Percentiles rank a stretch among this genome's conserved stretches.
phyloP scores from a whole-genome alignment of 2,113 vertebrate genomes.

The Addax nasomaculatus region DNA sequence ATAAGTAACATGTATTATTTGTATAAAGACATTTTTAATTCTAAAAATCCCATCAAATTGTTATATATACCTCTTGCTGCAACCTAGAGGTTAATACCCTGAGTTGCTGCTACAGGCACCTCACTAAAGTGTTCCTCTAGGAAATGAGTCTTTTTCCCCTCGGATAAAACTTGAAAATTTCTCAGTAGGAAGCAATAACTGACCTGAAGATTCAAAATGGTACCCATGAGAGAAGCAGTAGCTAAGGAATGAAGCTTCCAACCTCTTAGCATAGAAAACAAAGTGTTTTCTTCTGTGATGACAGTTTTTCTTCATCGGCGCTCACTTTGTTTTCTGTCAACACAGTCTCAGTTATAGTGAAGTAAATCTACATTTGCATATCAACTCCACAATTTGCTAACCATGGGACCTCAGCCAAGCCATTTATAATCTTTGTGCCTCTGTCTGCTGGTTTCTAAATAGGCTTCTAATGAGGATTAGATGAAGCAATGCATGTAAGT shows the following conservation, averaged over 20 bases:
- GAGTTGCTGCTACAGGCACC: not conserved
- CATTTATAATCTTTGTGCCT: not conserved
- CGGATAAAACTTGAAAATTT: not conserved
- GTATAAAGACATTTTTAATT: not conserved
- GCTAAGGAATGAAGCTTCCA: not conserved
- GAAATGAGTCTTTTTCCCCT: not conserved
- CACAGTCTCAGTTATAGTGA: not conserved
- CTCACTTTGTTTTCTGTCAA: not conserved
- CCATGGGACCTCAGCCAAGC: not conserved
- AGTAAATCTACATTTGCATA: not conserved
- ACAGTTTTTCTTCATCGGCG: not conserved
- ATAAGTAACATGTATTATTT: not conserved
- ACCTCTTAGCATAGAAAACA: not conserved
- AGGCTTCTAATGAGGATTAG: not conserved
- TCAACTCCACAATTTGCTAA: not conserved
- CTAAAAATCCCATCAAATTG: not conserved
- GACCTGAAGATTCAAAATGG: not conserved
- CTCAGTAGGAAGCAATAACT: not conserved
- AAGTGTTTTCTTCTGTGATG: not conserved
- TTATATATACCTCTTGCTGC: not conserved
- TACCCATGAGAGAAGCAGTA: not conserved
- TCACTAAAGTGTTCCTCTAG: not conserved
- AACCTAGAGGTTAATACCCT: not conserved
- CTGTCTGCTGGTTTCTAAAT: not conserved
- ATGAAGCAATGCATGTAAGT: not conserved